These are phyloP conservation scores for Tortrix viridana DNA, from an alignment of 2,888 invertebrate species.

Conservation along the genomic window DNA sequence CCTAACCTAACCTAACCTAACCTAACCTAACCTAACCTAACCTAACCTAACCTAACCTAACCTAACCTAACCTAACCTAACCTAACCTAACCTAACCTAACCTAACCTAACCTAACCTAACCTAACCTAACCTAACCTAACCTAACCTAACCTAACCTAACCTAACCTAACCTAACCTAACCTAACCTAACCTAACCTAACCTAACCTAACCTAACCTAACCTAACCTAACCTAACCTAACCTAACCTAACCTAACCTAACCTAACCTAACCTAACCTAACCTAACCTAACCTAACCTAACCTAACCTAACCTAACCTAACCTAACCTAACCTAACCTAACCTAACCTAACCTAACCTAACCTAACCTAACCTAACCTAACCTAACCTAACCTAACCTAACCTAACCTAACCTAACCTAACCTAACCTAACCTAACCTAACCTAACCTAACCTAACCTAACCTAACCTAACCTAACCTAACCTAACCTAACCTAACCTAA, in stretches of 20 bases:
- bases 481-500: slow-evolving; percentile 21
- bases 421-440: slow-evolving; percentile 11
- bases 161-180: slow-evolving; percentile 14
- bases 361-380: slow-evolving; percentile 35
- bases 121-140: slow-evolving; percentile 13
- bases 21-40: slow-evolving; percentile 14
- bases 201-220: slow-evolving; percentile 14
- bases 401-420: slow-evolving; percentile 31
- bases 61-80: slow-evolving; percentile 12
- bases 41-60: slow-evolving; percentile 16
- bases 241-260: slow-evolving; percentile 16
- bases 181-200: slow-evolving; percentile 13
- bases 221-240: slow-evolving; percentile 14
- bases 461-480: slow-evolving; percentile 24
- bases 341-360: slow-evolving; percentile 5
- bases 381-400: slow-evolving; percentile 40
- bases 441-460: slow-evolving; percentile 9
- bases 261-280: slow-evolving; percentile 14
- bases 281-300: slow-evolving; percentile 13
- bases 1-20: slow-evolving; percentile 14
- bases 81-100: too few relatives aligned
- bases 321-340: slow-evolving; percentile 14
- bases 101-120: slow-evolving; percentile 15
- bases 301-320: slow-evolving; percentile 14
- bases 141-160: slow-evolving; percentile 14